Conservation (phyloP, 2,888 invertebrate genomes). For the Thecophora atra region DNA sequence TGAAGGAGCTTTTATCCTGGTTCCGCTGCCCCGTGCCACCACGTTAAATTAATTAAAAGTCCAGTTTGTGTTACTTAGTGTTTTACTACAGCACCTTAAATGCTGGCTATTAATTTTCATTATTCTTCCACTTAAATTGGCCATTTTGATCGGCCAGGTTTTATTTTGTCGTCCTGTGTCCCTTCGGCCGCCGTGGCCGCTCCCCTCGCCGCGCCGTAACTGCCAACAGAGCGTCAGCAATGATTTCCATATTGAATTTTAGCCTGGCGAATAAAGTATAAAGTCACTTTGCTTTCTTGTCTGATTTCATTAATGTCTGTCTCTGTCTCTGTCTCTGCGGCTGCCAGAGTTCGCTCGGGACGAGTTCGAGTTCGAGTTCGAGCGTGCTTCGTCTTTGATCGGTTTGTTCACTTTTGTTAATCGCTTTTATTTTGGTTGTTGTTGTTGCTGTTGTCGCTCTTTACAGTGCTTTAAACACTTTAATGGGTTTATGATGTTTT, state of each 20-base stretch:
- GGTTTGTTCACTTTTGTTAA: too few species aligned
- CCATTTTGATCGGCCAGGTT: not conserved
- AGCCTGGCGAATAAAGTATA: not conserved
- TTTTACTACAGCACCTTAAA: constrained; percentile 1
- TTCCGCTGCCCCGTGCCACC: too few species aligned
- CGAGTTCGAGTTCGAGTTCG: not conserved
- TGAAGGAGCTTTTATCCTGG: too few species aligned
- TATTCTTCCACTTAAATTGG: constrained; percentile 10
- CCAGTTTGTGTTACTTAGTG: not conserved
- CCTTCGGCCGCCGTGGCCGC: too few species aligned
- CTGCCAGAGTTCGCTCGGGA: not conserved
- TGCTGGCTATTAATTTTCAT: constrained; percentile 7
- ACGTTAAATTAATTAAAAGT: too few species aligned
- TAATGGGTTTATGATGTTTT: constrained; percentile 34
- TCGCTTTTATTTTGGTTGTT: not conserved
- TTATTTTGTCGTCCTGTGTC: not conserved
- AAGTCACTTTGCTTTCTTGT: constrained; percentile 31
- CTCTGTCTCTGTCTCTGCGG: not conserved
- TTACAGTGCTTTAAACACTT: constrained; percentile 31
- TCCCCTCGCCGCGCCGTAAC: constrained; percentile 1
- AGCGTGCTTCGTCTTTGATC: too few species aligned
- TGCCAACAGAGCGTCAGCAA: constrained; percentile 12
- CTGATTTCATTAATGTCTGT: constrained; percentile 32
- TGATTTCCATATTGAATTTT: constrained; percentile 22
- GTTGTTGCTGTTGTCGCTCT: not conserved